Conservation (phyloP, 1,140 invertebrate genomes). For the Zelostemma sp. region DNA sequence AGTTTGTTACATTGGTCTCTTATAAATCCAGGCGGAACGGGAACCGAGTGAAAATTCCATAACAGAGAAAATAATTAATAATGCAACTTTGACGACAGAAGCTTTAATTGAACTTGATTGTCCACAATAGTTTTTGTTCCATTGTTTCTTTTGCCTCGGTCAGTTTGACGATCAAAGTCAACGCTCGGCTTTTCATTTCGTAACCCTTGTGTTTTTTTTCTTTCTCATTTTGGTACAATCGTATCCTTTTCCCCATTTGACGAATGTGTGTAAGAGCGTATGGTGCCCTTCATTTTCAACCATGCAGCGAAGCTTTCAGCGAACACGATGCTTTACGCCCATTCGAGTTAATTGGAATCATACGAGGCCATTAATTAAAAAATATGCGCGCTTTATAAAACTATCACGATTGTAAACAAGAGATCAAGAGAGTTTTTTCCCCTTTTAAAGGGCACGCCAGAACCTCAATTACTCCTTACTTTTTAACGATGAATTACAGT, state of each 20-base stretch:
- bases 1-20: neutral
- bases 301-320: no score
- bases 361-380: no score
- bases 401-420: no score
- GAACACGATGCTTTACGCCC: no score
- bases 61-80: conserved; percentile 24
- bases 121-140: conserved; percentile 7
- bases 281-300: no score
- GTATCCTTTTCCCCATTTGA: conserved; percentile 21
- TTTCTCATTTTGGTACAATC: conserved; percentile 15
- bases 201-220: neutral
- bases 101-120: conserved; percentile 26
- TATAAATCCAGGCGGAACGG: neutral
- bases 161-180: conserved; percentile 6
- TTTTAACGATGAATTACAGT: no score
- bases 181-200: conserved; percentile 8
- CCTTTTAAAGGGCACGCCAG: no score
- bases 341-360: no score
- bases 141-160: conserved; percentile 20
- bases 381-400: no score
- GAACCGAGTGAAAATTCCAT: conserved; percentile 1
- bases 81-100: conserved; percentile 23
- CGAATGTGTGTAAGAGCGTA: conserved; percentile 32
- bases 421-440: no score
- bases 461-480: no score